Evolutionary conservation across 1,140 invertebrate species (phyloP), one percentile per base, ranked within the genome.

Genomic region (Zaprionus gabonicus): DNA sequence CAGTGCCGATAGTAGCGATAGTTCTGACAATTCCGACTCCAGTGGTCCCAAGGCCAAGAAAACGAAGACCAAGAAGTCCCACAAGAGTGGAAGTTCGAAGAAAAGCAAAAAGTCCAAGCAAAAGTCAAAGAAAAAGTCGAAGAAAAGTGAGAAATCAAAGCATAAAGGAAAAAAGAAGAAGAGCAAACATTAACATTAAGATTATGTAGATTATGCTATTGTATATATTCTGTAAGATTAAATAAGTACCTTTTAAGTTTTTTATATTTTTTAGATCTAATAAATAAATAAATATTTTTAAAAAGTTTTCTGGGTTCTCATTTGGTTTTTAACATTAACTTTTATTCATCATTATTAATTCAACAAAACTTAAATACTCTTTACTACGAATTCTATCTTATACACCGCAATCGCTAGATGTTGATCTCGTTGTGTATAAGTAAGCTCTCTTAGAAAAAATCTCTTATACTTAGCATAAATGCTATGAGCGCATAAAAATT

Each of bases 91-190:
- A 17, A 72, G 71, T 23, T 70, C 77, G 4, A 91, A 91, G 51
- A 91, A 87, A 56, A 72, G 81, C 3, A 90, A 83, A 53, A 81
- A 84, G 68, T 70, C 83, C 0, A 82, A 88, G 36, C 46, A 74
- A 10, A 88, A 88, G 17, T 31, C 60, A 0, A 88, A 93, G 71
- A 91, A 91, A 71, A 93, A 91, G 57, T 82, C 91, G 1, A 91
- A 88, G 25, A 92, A 92, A 72, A 76, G 75, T 28, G 92, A 90
- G 3, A 81, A 73, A 66, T 63, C 78, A n/a, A 78, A 70, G 36
- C 76, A 78, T 41, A 90, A 90, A 17, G 15, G 70, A 1, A 90
- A 91, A 27, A 91, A 91, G 15, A 86, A 80, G 62, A 91, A 91
- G n/a, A 80, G 63, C 25, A 82, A 80, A 46, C 74, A 81, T 20